These are phyloP conservation scores for Drosophila santomea DNA, from an alignment of 1,140 invertebrate species.

Conservation along the genomic window DNA sequence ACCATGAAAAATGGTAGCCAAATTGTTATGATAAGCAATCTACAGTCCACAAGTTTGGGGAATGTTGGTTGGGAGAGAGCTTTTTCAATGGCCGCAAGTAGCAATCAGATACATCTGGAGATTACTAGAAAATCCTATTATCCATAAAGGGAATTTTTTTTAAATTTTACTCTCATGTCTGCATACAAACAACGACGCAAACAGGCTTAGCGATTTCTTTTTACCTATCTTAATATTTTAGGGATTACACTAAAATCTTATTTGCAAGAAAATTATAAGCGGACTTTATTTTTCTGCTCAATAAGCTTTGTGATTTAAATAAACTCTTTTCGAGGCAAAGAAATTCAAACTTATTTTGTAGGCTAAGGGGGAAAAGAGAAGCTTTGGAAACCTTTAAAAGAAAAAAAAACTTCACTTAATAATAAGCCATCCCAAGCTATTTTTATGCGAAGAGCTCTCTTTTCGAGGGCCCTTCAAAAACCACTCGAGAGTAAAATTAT, in stretches of 20 bases:
- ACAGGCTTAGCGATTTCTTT: neutral
- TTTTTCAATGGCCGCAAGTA: conserved; percentile 1
- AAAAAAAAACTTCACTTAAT: conserved; percentile 20
- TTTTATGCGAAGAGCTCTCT: conserved; percentile 26
- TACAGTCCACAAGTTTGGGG: conserved; percentile 20
- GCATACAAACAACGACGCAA: neutral
- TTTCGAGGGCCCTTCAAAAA: conserved; percentile 25
- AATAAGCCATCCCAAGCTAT: conserved; percentile 36
- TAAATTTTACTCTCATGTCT: neutral
- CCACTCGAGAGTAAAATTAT: conserved; percentile 25
- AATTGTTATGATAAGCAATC: conserved; percentile 16
- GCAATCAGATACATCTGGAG: neutral
- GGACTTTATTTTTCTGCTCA: neutral
- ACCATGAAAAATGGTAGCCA: conserved; percentile 7
- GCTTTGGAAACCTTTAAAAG: neutral
- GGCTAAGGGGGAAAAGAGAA: neutral
- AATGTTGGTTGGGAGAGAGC: conserved; percentile 7
- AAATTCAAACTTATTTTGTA: neutral
- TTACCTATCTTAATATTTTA: neutral
- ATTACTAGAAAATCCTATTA: neutral
- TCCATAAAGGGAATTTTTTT: too few species aligned
- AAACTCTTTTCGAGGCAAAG: neutral
- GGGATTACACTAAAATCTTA: neutral
- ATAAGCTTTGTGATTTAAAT: neutral
- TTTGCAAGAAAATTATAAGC: neutral